Percentiles rank a stretch among this genome's conserved stretches.
Conservation (phyloP, 2,113 vertebrate species). For the Poeciliopsis retropinna region DNA sequence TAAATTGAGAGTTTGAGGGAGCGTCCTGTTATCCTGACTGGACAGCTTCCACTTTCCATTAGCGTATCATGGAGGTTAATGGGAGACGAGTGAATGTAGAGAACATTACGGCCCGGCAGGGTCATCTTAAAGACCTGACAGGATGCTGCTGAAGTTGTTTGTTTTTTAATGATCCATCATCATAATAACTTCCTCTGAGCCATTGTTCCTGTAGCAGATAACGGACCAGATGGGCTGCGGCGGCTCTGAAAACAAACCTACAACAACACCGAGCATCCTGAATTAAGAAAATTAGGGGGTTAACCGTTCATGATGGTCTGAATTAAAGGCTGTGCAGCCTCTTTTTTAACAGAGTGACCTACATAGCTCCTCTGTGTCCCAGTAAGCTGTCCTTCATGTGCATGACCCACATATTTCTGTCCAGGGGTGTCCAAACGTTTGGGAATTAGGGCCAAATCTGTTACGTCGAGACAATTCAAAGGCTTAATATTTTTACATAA, state of each 20-base stretch:
- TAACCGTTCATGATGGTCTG: background rate
- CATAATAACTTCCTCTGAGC: background rate
- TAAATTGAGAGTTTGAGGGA: background rate
- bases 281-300: background rate
- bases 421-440: too few species aligned
- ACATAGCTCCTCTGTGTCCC: constrained; percentile 6
- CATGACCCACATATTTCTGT: background rate
- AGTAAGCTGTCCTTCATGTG: constrained; percentile 14
- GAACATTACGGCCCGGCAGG: constrained; percentile 6
- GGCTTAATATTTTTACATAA: too few species aligned
- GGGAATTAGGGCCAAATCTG: too few species aligned
- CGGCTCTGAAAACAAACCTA: constrained; percentile 20
- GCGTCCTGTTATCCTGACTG: background rate
- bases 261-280: background rate
- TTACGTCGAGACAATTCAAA: too few species aligned
- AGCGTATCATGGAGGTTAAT: constrained; percentile 3
- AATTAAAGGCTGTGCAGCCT: background rate
- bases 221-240: constrained; percentile 36
- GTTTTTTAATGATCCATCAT: constrained; percentile 1
- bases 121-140: background rate
- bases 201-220: constrained; percentile 3
- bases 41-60: constrained; percentile 10
- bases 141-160: constrained; percentile 15
- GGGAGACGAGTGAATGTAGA: background rate
- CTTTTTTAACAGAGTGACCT: constrained; percentile 10